Conservation (phyloP, 2,888 invertebrate species). For the Coelinius sp. region DNA sequence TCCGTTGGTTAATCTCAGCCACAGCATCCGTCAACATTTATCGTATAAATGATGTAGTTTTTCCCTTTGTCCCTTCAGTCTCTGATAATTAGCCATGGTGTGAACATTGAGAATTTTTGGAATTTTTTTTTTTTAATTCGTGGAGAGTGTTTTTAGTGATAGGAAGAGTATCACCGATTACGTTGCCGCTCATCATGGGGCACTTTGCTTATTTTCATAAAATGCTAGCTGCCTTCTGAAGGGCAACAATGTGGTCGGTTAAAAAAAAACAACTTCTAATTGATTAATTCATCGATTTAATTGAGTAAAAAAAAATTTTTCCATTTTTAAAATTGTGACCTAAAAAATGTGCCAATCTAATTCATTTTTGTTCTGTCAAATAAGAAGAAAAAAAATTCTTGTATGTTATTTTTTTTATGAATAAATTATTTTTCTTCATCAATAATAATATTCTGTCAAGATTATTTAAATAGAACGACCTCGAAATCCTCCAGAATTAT, state of each 20-base stretch:
- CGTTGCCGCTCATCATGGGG: conserved; percentile 72
- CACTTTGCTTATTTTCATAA: conserved; percentile 67
- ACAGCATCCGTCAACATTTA: conserved; percentile 57
- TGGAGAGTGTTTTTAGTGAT: background rate
- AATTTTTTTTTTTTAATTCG: background rate
- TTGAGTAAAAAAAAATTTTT: background rate
- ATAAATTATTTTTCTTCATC: background rate
- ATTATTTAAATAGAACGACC: conserved; percentile 19
- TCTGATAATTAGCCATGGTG: background rate
- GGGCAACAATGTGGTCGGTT: conserved; percentile 70
- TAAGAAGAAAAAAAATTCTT: background rate
- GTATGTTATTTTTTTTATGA: background rate
- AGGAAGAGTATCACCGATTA: conserved; percentile 53
- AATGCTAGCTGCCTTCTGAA: conserved; percentile 73
- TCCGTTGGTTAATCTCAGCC: conserved; percentile 62
- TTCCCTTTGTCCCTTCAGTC: conserved; percentile 39
- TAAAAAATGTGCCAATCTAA: background rate
- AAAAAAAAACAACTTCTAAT: background rate
- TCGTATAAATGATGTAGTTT: conserved; percentile 54
- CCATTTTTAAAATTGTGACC: background rate
- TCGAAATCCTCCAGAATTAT: background rate
- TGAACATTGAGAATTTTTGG: background rate
- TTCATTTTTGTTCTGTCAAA: background rate
- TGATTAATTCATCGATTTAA: too few relatives aligned
- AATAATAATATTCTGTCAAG: background rate